Evolutionary conservation across 2,888 invertebrate species (phyloP), one percentile per base, ranked within the genome.

Genomic region (Dolichopus griseipennis): DNA sequence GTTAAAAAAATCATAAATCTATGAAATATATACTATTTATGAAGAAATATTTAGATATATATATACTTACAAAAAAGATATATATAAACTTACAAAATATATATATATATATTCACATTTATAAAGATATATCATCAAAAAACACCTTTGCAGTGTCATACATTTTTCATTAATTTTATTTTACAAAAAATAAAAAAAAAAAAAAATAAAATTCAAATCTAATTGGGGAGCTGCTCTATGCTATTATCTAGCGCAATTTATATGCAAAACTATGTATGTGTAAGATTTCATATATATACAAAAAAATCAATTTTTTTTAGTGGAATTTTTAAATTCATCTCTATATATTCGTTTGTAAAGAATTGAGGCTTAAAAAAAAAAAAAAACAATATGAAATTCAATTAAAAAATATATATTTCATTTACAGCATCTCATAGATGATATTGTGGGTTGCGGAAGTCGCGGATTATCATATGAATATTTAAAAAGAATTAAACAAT

Each of bases 371-470:
- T 41, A 27, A 41, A 41, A 41, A 41, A 41, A 5, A 41, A 41
- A 41, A 41, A 41, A 41, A 41, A 41, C 2, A 41, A 41, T 6
- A 41, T 41, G 8, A 41, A 27, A 27, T 27, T 27, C 5, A 27
- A 18, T 52, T 52, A 12, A 12, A 52, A 52, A 52, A 52, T 15
- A 52, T 6, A 15, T 52, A 1, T 18, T 52, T 52, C 18, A n/a
- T 52, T 52, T 18, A 52, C 52, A 52, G 52, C 52, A 52, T 52
- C 52, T 15, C 52, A 52, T 37, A 37, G 12, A 37, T 37, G 37
- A 52, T 52, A 52, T 6, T 52, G 52, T 52, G n/a, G 52, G 52
- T 52, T 52, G 52, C 52, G 52, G 52, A 52, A 52, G n/a, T 52
- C 15, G 52, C 52, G n/a, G 52, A 52, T 52, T 52, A 52, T 3